Evolutionary conservation across 2,888 invertebrate genomes (phyloP).

Genomic region (Abrostola triplasia): DNA sequence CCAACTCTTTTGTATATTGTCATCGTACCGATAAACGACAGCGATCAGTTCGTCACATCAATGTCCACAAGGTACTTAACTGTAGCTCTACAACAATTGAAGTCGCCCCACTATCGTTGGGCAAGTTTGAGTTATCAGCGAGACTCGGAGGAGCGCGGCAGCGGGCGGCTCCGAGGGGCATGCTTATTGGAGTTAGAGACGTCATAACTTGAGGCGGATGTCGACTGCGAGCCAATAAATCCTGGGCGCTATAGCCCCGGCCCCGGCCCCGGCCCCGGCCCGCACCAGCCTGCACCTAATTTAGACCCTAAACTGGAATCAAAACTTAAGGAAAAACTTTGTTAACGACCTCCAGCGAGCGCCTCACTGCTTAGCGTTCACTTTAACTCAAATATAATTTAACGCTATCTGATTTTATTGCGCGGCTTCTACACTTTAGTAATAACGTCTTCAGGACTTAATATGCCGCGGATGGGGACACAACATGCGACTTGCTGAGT

Average conservation of each 20-base stretch:
- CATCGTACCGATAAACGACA: too few relatives aligned
- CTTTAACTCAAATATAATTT: constrained; percentile 42
- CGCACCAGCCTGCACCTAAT: constrained; percentile 13
- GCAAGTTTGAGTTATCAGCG: neutral
- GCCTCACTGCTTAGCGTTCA: constrained; percentile 19
- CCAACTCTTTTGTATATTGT: too few relatives aligned
- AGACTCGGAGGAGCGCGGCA: neutral
- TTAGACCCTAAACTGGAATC: constrained; percentile 41
- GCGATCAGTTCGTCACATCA: too few relatives aligned
- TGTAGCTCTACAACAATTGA: too few relatives aligned
- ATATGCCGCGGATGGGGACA: neutral
- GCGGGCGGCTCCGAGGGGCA: constrained; percentile 4
- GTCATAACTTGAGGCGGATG: constrained; percentile 39
- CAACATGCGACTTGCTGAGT: neutral
- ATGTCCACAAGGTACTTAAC: too few relatives aligned
- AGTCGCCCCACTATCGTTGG: too few relatives aligned
- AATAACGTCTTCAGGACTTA: neutral
- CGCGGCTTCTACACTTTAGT: constrained; percentile 14
- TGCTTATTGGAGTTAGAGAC: constrained; percentile 19
- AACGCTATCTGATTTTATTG: constrained; percentile 50
- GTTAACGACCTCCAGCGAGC: constrained; percentile 41
- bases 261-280: constrained; percentile 12
- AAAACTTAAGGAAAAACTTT: constrained; percentile 53
- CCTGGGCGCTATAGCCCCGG: constrained; percentile 22
- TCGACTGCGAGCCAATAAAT: constrained; percentile 40